phyloP scores from a whole-genome alignment of 2,113 vertebrate genomes.

The Mesocricetus auratus region DNA sequence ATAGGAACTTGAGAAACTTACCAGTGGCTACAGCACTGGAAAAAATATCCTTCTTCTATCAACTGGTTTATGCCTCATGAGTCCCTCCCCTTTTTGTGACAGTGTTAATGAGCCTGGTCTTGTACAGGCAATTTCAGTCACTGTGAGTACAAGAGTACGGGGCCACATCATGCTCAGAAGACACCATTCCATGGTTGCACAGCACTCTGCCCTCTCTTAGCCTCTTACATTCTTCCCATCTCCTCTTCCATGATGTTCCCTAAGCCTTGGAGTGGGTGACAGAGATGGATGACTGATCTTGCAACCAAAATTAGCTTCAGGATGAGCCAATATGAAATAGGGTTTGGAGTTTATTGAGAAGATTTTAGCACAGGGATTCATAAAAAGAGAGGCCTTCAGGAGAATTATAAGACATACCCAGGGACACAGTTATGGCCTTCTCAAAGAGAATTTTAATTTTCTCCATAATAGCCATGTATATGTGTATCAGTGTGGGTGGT shows the following conservation, averaged over 20 bases:
- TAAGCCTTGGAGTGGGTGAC: background rate
- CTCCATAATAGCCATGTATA: background rate
- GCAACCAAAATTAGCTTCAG: background rate
- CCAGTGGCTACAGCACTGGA: background rate
- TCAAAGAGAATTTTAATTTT: background rate
- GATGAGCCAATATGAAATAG: background rate
- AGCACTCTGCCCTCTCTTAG: background rate
- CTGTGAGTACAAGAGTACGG: background rate
- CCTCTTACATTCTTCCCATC: background rate
- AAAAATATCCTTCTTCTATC: background rate
- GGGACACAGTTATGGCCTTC: background rate
- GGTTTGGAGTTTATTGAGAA: background rate
- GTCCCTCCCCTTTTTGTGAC: no score
- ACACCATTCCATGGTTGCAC: no score
- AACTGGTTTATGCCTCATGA: background rate
- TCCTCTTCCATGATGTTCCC: background rate
- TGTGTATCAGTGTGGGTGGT: no score
- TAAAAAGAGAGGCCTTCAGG: background rate
- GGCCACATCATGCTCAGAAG: background rate
- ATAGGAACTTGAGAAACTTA: background rate
- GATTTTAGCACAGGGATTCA: background rate
- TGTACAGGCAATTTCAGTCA: no score
- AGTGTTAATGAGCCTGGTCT: background rate
- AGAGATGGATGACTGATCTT: background rate
- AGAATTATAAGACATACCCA: background rate